phyloP scores from a whole-genome alignment of 2,113 vertebrate genomes.

The Alexandromys fortis region DNA sequence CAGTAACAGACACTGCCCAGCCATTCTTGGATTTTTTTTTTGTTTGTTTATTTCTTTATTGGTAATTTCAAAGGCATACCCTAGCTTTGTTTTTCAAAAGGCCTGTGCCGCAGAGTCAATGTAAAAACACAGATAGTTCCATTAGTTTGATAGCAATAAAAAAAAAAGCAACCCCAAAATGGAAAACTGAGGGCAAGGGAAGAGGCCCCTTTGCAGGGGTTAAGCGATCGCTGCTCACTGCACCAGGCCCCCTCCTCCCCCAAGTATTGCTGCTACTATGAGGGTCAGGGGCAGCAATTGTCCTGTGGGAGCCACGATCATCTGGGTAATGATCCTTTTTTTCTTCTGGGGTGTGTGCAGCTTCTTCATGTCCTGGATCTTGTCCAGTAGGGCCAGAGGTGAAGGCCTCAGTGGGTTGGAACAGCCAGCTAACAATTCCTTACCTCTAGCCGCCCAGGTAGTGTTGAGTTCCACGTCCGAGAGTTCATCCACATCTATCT shows the following conservation, averaged over 20 bases:
- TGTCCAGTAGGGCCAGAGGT: conserved; percentile 91
- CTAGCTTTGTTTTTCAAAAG: conserved; percentile 79
- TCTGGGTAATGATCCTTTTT: conserved; percentile 83
- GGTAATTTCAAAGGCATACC: conserved; percentile 70
- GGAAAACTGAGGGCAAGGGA: conserved; percentile 68
- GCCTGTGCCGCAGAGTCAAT: conserved; percentile 72
- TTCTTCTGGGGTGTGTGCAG: conserved; percentile 95
- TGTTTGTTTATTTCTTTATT: neutral
- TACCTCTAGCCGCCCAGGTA: conserved; percentile 90
- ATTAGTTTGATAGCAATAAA: conserved; percentile 80
- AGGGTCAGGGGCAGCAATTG: conserved; percentile 71
- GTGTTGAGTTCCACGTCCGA: conserved; percentile 92
- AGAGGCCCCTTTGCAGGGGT: conserved; percentile 57
- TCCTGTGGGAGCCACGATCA: conserved; percentile 68
- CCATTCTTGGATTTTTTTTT: neutral
- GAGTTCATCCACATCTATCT: conserved; percentile 94
- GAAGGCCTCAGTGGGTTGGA: conserved; percentile 95
- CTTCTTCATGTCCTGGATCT: conserved; percentile 94
- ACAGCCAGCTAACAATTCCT: conserved; percentile 94
- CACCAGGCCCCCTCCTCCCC: conserved; percentile 62
- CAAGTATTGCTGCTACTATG: conserved; percentile 76
- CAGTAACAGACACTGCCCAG: neutral
- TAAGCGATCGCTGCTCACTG: conserved; percentile 41
- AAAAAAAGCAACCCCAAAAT: conserved; percentile 55
- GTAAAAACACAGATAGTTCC: conserved; percentile 83